Evolutionary conservation across 2,888 invertebrate genomes (phyloP).

Genomic region (Hirtodrosophila confusa): DNA sequence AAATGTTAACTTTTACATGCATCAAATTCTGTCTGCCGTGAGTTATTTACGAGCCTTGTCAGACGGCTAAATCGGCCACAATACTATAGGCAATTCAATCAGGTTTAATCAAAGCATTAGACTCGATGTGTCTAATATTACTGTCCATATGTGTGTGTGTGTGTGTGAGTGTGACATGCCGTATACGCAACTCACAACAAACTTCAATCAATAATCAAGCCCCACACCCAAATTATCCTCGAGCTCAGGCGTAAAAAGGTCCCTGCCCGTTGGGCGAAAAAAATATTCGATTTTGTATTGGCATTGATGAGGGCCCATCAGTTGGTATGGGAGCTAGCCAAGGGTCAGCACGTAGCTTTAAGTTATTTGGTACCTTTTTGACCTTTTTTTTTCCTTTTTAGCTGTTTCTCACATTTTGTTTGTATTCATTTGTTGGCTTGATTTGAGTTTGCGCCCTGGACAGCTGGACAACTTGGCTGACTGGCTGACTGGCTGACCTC

Average conservation of each 20-base stretch:
- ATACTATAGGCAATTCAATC: conserved; percentile 70
- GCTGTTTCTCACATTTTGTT: conserved; percentile 55
- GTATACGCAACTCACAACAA: conserved; percentile 38
- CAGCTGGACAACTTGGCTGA: conserved; percentile 20
- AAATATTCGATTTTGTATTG: conserved; percentile 70
- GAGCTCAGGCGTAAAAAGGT: conserved; percentile 62
- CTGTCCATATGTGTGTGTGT: conserved; percentile 7
- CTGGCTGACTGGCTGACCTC: conserved; percentile 5
- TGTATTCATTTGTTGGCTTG: conserved; percentile 62
- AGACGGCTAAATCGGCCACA: conserved; percentile 50
- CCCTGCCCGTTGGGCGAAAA: conserved; percentile 33
- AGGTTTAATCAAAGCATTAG: conserved; percentile 76
- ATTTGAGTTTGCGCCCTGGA: conserved; percentile 61
- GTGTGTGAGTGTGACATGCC: conserved; percentile 9
- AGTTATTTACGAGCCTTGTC: conserved; percentile 54
- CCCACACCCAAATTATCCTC: conserved; percentile 46
- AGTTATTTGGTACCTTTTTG: conserved; percentile 74
- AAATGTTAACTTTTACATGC: conserved; percentile 25
- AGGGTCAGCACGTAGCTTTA: conserved; percentile 61
- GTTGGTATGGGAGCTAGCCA: conserved; percentile 15
- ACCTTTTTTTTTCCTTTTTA: conserved; percentile 54
- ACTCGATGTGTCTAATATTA: conserved; percentile 39
- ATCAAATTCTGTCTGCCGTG: conserved; percentile 29
- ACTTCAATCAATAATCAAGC: conserved; percentile 69
- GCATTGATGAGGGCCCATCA: conserved; percentile 63